Evolutionary conservation across 2,888 invertebrate genomes (phyloP), one percentile per base, ranked within the genome.

Genomic region (Eulithis prunata): DNA sequence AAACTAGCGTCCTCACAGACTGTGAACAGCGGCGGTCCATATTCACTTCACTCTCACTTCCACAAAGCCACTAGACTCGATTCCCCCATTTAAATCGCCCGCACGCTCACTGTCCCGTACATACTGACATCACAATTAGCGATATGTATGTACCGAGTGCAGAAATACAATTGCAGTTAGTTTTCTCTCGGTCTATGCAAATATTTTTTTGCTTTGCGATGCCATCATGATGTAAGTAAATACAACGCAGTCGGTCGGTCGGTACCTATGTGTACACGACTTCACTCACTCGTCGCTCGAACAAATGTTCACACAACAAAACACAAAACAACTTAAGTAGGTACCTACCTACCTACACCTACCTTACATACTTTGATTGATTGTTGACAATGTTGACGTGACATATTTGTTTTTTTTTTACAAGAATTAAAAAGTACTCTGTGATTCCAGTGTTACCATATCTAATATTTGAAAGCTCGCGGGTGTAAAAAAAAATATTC

Each of bases 1-100:
- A 97, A 77, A 96, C 94, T 78, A 97, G 94, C 75, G 96, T 96
- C 85, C 96, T 94, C 62, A 96, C 96, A 71, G 96, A 96, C 88
- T 96, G 94, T 65, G 94, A 94, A 78, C 95, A 94, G 81, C 94
- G 94, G 70, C 95, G 94, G 84, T 93, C 92, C 93, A 93, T 93
- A 79, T 79, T 87, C 82, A 83, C 84, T 84, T 87, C 82, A 83
- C 84, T 84, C 84, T 87, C 88, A 90, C 86, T 81, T 83, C 82
- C 88, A 88, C 83, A 85, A 86, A 80, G 81, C 80, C 87, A 89
- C 85, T 80, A 83, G 80, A 81, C 82, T 80, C 82, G 83, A 79
- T 86, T 84, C 82, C 86, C 86, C 91, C 90, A 92, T 92, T 82
- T 86, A 89, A 32, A 61, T 77, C 84, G 84, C 80, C 82, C 79